A percentile compares a stretch with the other conserved stretches of the same genome.
These are phyloP conservation scores for Malacosoma neustria DNA, from an alignment of 2,888 invertebrate genomes.

Conservation along the genomic window DNA sequence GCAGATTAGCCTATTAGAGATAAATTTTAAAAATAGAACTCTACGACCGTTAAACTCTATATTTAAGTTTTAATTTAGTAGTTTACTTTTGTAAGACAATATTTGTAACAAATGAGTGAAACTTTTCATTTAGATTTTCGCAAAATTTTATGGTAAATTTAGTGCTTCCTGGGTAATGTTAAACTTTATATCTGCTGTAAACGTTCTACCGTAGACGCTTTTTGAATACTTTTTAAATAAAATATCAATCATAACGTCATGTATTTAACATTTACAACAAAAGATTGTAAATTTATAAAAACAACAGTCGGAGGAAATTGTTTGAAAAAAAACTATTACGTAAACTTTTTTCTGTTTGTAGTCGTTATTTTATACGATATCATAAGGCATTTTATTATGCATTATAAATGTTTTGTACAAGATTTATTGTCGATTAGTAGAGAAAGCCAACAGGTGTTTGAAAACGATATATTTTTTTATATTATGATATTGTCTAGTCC, in stretches of 20 bases:
- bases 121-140: no score
- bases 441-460: slow-evolving; percentile 15
- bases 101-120: no score
- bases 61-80: no score
- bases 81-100: no score
- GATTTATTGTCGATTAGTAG: slow-evolving; percentile 19
- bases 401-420: slow-evolving; percentile 16
- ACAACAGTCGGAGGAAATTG: no score
- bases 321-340: neutral
- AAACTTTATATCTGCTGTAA: neutral
- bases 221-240: neutral
- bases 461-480: slow-evolving; percentile 14
- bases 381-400: slow-evolving; percentile 16
- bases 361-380: slow-evolving; percentile 12
- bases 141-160: neutral
- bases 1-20: no score
- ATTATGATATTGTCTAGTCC: neutral
- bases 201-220: neutral
- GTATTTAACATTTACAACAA: neutral
- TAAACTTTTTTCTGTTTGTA: slow-evolving; percentile 3
- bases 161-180: neutral
- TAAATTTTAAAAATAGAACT: no score
- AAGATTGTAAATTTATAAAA: neutral
- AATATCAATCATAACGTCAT: neutral
- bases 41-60: no score